A percentile compares a stretch with the other conserved stretches of the same genome.
Evolutionary conservation across 2,888 invertebrate genomes (phyloP).

Genomic region (Ecliptopera silaceata): DNA sequence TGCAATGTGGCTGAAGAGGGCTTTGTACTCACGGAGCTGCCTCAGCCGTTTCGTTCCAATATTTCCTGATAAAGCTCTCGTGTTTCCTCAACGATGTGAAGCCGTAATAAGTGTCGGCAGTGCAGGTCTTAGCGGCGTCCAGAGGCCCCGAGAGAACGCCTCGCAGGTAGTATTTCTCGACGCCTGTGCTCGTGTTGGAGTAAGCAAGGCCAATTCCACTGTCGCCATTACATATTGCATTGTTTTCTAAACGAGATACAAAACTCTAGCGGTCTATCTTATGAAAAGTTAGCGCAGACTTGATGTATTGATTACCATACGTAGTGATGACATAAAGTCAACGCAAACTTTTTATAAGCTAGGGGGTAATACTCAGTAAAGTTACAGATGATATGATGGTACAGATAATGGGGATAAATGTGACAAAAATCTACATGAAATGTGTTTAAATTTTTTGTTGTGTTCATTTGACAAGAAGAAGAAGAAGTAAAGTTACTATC

Average conservation of each 20-base stretch:
- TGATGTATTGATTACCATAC: no score
- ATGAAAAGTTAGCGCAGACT: no score
- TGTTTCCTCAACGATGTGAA: constrained; percentile 20
- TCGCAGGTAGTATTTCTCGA: constrained; percentile 6
- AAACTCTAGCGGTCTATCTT: no score
- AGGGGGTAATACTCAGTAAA: no score
- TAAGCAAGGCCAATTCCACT: constrained; percentile 15
- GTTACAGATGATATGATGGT: no score
- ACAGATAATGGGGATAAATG: no score
- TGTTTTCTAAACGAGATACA: not conserved
- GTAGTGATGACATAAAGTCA: no score
- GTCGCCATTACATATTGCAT: constrained; percentile 9
- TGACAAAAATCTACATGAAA: no score
- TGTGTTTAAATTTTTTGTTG: no score
- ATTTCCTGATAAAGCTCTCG: constrained; percentile 20
- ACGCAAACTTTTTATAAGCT: no score
- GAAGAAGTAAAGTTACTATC: not conserved
- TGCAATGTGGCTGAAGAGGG: no score
- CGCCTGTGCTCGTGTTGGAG: not conserved
- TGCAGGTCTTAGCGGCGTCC: not conserved
- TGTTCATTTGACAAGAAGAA: not conserved
- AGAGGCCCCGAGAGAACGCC: constrained; percentile 6
- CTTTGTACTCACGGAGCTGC: constrained; percentile 17
- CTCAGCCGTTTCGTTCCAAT: constrained; percentile 15
- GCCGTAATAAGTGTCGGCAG: constrained; percentile 4